Conservation (phyloP, 1,140 invertebrate genomes). For the silkworm (Bombyx mori) region DNA sequence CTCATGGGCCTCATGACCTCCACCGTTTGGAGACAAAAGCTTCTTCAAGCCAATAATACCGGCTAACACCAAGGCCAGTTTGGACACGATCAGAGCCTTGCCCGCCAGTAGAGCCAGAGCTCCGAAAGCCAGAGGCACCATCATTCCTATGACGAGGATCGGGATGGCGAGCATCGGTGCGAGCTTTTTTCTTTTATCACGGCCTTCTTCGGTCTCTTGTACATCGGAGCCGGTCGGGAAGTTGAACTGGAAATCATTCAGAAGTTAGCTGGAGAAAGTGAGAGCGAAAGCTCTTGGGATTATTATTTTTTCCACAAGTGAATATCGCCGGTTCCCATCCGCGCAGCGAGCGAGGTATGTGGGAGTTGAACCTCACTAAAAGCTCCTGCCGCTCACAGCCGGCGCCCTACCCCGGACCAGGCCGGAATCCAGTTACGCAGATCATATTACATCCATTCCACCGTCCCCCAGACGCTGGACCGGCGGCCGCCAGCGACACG, state of each 20-base stretch:
- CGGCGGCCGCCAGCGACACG: too few relatives aligned
- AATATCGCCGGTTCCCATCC: too few relatives aligned
- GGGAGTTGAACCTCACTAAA: too few relatives aligned
- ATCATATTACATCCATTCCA: too few relatives aligned
- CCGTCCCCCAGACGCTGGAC: too few relatives aligned
- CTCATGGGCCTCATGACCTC: constrained; percentile 77
- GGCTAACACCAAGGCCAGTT: constrained; percentile 83
- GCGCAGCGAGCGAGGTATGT: too few relatives aligned
- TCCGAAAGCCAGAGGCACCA: constrained; percentile 84
- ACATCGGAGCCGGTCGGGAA: constrained; percentile 75
- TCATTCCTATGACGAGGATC: constrained; percentile 81
- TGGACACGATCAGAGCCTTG: constrained; percentile 87
- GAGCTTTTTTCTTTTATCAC: constrained; percentile 79
- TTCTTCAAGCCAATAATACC: constrained; percentile 89
- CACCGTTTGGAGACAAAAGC: constrained; percentile 75
- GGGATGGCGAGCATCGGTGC: constrained; percentile 82
- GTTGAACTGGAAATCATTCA: constrained; percentile 70
- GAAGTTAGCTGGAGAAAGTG: not conserved
- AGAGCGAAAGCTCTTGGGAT: too few relatives aligned
- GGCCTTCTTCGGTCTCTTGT: constrained; percentile 74
- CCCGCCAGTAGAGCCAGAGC: constrained; percentile 84
- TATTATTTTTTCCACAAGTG: too few relatives aligned
- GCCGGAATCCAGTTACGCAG: too few relatives aligned
- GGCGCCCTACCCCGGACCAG: too few relatives aligned
- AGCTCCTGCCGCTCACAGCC: too few relatives aligned